Evolutionary conservation across 2,113 vertebrate species (phyloP), one percentile per base, ranked within the genome.

Genomic region (Cavia porcellus): DNA sequence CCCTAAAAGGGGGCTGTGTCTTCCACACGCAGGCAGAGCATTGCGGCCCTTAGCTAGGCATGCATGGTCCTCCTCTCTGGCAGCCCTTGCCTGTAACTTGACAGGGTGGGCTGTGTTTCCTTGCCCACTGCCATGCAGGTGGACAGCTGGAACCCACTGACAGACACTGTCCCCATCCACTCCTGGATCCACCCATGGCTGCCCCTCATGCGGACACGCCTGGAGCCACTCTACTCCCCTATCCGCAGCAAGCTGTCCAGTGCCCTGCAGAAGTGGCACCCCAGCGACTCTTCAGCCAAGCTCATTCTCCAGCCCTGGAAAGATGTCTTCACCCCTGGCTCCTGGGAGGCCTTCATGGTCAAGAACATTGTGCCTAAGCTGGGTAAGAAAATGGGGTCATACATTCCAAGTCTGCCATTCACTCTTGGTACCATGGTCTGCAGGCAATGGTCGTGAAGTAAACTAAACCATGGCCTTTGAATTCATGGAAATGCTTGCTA

Each of bases 131-230:
- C 6, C 20, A 50, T 7, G 13, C 85, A 99, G 99, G 99, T 99
- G 61, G 99, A 99, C 70, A 99, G 22, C 98, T 99, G 99, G 99
- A 99, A 99, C 93, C 99, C 99, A 0, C 98, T 99, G 98, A 99
- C 99, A 0, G 99, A 99, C 98, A 99, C 99, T 0, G 99, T 99
- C 32, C 99, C 99, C 0, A 99, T 99, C 98, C 99, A 99, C 97
- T 99, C 99, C 0, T 99, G 99, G 99, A 99, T 99, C 95, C 99
- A 99, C 75, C 99, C 99, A 0, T 99, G 99, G 99, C 98, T 99
- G 7, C 99, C 99, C 3, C 98, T 99, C 80, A 99, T 99, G 98
- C 99, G 99, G 95, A 98, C 99, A 0, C 99, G 99, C 3, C 97
- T 99, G 1, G 99, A 99, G 97, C 99, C 99, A 0, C 99, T 99